Conservation (phyloP, 2,888 invertebrate species). For the Lobophora halterata region DNA sequence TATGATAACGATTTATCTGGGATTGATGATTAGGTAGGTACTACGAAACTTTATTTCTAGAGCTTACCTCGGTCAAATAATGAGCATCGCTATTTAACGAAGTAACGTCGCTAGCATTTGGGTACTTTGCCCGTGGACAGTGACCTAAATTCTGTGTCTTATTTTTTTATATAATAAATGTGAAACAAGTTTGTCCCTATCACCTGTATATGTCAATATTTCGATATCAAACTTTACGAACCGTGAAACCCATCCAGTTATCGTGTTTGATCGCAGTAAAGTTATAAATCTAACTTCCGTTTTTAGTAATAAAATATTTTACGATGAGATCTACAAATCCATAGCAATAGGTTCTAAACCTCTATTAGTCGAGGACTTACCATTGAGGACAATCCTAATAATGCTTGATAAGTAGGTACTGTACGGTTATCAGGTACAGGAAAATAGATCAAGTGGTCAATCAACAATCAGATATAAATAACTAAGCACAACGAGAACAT, state of each 20-base stretch:
- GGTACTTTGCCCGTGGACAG: no score
- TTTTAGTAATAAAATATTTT: constrained; percentile 41
- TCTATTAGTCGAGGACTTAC: constrained; percentile 9
- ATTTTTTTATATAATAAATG: constrained; percentile 16
- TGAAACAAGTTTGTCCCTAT: constrained; percentile 22
- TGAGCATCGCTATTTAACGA: no score
- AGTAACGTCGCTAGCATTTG: no score
- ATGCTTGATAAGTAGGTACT: background rate
- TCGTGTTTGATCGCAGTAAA: constrained; percentile 55
- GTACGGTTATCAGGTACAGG: constrained; percentile 17
- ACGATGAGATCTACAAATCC: constrained; percentile 18
- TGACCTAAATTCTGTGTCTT: no score
- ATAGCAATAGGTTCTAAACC: constrained; percentile 28
- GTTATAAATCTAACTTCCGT: constrained; percentile 48
- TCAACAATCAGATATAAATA: constrained; percentile 59
- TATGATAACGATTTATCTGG: constrained; percentile 22
- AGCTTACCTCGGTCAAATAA: no score
- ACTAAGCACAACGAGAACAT: constrained; percentile 65
- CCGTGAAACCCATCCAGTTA: constrained; percentile 44
- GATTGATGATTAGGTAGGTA: constrained; percentile 28
- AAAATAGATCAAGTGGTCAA: constrained; percentile 50
- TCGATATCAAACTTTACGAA: constrained; percentile 38
- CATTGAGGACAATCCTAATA: constrained; percentile 5
- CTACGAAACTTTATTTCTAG: constrained; percentile 21
- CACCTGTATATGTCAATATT: constrained; percentile 41